Evolutionary conservation across 2,113 vertebrate genomes (phyloP), one percentile per base, ranked within the genome.

Genomic region (Aptenodytes patagonicus): DNA sequence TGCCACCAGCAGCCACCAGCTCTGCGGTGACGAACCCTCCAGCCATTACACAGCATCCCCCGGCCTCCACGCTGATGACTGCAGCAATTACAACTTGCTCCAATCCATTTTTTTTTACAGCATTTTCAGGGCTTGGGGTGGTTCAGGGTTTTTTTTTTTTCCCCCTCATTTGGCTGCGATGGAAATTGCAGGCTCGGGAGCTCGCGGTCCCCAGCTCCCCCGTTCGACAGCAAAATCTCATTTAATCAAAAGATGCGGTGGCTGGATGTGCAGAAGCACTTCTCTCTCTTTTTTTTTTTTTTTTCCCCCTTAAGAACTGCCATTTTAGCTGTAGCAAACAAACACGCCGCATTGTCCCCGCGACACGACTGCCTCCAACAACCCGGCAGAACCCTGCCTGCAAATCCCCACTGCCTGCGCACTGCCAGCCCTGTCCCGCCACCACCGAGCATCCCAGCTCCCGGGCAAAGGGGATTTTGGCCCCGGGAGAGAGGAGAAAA

Each of bases 301-400:
- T 68, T 73, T n/a, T 42, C 4, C 31, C 90, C 86, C 66, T 84
- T 71, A 75, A 95, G 90, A 95, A 94, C 96, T 96, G 95, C 95
- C 94, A 96, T 97, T 96, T 96, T 97, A 94, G 87, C 94, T 93
- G 90, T 58, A 87, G 84, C 95, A 97, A 95, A 96, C 93, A 97
- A 95, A 91, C 90, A 94, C 32, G 4, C 81, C 15, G 90, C 90
- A 91, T 75, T 73, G 65, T 95, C 81, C 87, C 90, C 21, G 2
- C 10, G 0, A 66, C 93, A 81, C 54, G 1, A 42, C 65, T 90
- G 38, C 54, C 83, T 75, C 55, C 1, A 0, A 71, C 83, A 31
- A 40, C 34, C 57, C 16, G 5, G 20, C 52, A 61, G 26, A 32
- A 24, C 32, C 70, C 87, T 44, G 64, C 78, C 93, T 7, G 40